Evolutionary conservation across 2,113 vertebrate species (phyloP), one percentile per base, ranked within the genome.

Genomic region (Bubo blakistoni): DNA sequence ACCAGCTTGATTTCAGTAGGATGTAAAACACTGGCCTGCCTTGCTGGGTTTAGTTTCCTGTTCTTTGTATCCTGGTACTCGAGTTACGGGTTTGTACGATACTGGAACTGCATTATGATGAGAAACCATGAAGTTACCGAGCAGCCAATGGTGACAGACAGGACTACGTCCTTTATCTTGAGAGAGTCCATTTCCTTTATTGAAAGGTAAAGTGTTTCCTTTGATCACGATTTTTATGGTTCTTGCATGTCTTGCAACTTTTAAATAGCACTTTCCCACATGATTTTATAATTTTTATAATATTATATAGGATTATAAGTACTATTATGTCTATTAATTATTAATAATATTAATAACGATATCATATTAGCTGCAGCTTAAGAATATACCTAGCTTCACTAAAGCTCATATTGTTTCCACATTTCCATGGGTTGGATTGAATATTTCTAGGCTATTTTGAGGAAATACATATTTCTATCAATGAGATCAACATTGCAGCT

Each of bases 81-180:
- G 13, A 93, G 98, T 9, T 98, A 98, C 6, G 72, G 90, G n/a
- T 96, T 98, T 71, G 55, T 98, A 25, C 82, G 54, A 11, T 97
- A 97, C 36, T 99, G 99, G 95, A 99, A 99, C 96, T 99, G 99
- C 94, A 98, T 99, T 62, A 85, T 99, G 71, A 99, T 99, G 99
- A 98, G 98, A 80, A 98, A 99, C 89, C 96, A 98, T 7, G 94
- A 97, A 17, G 96, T 99, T 79, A 92, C 98, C 3, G 98, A 99
- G 87, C 99, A 99, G 94, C 99, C 99, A n/a, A 97, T 99, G 97
- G 94, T 92, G 21, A 40, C 98, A 42, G 96, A 98, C 11, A 98
- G 97, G 7, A 85, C 98, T 13, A 95, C 98, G 0, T 24, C 89
- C 3, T 97, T 98, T 63, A 40, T 99, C 20, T 94, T 99, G 78